Percentiles rank a stretch among this genome's conserved stretches.
Evolutionary conservation across 1,140 invertebrate species (phyloP).

Genomic region (Tenebrio molitor): DNA sequence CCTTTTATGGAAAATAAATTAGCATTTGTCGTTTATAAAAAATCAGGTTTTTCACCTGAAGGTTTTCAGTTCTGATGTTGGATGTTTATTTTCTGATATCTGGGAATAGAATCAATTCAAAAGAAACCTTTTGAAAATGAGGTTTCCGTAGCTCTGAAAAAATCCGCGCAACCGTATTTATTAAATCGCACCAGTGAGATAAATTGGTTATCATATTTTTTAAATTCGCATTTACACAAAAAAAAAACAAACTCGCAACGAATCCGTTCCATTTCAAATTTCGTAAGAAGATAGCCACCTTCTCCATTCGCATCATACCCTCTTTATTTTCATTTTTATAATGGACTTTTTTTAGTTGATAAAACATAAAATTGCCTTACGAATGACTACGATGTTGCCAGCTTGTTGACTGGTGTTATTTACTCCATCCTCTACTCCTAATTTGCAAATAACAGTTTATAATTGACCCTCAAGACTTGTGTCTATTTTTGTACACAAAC

Average conservation of each 20-base stretch:
- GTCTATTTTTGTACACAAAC: conserved; percentile 36
- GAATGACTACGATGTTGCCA: conserved; percentile 18
- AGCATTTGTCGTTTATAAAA: conserved; percentile 22
- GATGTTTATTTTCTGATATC: conserved; percentile 2
- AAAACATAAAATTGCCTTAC: conserved; percentile 20
- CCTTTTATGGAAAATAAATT: conserved; percentile 27
- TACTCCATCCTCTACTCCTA: conserved; percentile 25
- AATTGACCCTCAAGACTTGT: conserved; percentile 18
- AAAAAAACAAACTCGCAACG: background rate
- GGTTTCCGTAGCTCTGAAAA: conserved; percentile 3
- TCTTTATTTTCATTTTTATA: conserved; percentile 15
- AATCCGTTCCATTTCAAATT: background rate
- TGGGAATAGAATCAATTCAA: conserved; percentile 7
- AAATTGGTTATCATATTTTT: no score
- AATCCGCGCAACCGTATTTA: background rate
- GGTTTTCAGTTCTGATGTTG: background rate
- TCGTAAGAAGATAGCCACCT: background rate
- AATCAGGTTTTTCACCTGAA: conserved; percentile 34
- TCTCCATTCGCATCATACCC: background rate
- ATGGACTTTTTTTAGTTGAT: conserved; percentile 31
- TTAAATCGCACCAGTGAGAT: no score
- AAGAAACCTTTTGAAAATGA: background rate
- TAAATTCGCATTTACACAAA: no score
- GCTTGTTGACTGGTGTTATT: conserved; percentile 14
- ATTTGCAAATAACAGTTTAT: conserved; percentile 39